A percentile compares a stretch with the other conserved stretches of the same genome.
Evolutionary conservation across 2,113 vertebrate genomes (phyloP).

Genomic region (Oryzias celebensis): DNA sequence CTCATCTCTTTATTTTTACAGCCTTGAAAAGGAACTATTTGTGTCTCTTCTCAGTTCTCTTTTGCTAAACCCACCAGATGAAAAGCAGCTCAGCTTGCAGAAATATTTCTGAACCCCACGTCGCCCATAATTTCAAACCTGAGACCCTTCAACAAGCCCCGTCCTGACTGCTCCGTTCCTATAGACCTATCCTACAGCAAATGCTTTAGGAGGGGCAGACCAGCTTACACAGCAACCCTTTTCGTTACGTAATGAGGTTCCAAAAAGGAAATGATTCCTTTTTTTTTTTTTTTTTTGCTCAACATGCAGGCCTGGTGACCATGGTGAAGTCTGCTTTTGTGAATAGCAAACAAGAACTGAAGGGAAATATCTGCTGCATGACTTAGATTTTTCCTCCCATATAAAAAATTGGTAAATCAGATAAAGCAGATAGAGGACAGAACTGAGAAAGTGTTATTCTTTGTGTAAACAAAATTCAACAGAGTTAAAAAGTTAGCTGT

Average conservation of each 20-base stretch:
- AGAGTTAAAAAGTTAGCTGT: background rate
- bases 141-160: constrained; percentile 29
- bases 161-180: constrained; percentile 26
- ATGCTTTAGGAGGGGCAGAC: constrained; percentile 18
- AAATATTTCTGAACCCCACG: constrained; percentile 5
- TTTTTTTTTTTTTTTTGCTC: constrained; percentile 35
- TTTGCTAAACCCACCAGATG: constrained; percentile 25
- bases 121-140: constrained; percentile 4
- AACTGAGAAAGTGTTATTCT: constrained; percentile 21
- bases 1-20: constrained; percentile 34
- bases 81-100: constrained; percentile 14
- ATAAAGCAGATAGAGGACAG: constrained; percentile 26
- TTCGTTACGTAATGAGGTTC: constrained; percentile 62
- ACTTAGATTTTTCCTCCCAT: constrained; percentile 42
- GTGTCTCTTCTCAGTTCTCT: constrained; percentile 32
- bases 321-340: constrained; percentile 59
- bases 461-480: constrained; percentile 2
- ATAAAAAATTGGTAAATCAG: constrained; percentile 40
- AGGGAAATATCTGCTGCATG: constrained; percentile 46
- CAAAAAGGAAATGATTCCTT: constrained; percentile 57
- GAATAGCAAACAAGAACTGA: constrained; percentile 52
- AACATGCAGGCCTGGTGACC: constrained; percentile 50
- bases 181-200: constrained; percentile 27
- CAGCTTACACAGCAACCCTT: constrained; percentile 30
- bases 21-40: constrained; percentile 33